Percentiles rank a stretch among this genome's conserved stretches.
Evolutionary conservation across 2,888 invertebrate species (phyloP).

Genomic region (Mactromeris polynyma): DNA sequence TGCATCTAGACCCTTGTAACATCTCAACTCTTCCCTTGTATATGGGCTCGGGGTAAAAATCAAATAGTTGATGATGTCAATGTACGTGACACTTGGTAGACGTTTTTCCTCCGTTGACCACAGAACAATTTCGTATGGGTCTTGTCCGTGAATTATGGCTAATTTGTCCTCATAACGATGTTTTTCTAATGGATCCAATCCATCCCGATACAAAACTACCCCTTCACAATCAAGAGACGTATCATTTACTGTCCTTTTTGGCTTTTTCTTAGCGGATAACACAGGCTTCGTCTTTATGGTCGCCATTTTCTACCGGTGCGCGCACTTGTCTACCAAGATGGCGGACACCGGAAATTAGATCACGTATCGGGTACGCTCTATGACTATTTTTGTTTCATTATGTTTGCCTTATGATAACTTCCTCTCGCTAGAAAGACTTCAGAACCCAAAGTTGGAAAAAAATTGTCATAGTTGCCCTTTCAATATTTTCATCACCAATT

Average conservation of each 20-base stretch:
- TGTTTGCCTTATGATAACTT: no score
- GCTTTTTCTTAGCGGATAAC: neutral
- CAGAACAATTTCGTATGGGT: constrained; percentile 49
- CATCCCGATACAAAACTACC: constrained; percentile 19
- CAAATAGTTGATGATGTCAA: constrained; percentile 45
- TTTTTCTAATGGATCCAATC: constrained; percentile 20
- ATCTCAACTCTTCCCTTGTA: constrained; percentile 41
- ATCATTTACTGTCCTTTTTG: neutral
- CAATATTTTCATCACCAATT: no score
- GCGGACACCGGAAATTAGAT: neutral
- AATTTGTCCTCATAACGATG: constrained; percentile 53
- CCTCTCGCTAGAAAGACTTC: no score
- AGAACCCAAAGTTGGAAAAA: no score
- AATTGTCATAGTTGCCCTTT: no score
- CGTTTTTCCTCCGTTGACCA: constrained; percentile 25
- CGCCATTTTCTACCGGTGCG: neutral
- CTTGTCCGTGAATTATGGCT: constrained; percentile 30
- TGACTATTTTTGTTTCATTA: no score
- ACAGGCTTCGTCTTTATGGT: neutral
- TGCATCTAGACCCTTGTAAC: constrained; percentile 57
- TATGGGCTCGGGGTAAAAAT: constrained; percentile 42
- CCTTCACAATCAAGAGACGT: neutral
- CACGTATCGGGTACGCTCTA: neutral
- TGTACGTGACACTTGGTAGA: constrained; percentile 46
- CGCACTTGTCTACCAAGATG: neutral